These are phyloP conservation scores for Oasisia sp. DNA, from an alignment of 2,888 invertebrate genomes.

Conservation along the genomic window DNA sequence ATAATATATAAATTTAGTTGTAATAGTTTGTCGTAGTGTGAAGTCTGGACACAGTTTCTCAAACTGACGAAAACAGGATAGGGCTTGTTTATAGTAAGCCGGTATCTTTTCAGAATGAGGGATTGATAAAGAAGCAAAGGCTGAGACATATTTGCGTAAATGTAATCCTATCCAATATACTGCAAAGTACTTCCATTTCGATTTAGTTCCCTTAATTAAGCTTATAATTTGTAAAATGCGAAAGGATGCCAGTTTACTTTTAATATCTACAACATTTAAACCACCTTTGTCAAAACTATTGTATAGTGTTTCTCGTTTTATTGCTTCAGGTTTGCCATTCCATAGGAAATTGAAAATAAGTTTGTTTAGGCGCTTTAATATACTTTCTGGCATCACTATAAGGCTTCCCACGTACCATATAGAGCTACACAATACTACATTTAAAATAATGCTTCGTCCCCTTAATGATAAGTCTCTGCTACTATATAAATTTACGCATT, in stretches of 20 bases:
- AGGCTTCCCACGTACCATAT: not conserved
- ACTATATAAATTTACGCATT: not conserved
- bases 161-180: not conserved
- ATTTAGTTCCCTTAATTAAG: not conserved
- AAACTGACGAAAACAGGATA: not conserved
- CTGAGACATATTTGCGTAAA: not conserved
- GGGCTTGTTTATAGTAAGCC: not conserved
- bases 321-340: slow-evolving; percentile 9
- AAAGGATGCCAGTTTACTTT: not conserved
- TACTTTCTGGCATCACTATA: not conserved
- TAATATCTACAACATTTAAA: too few relatives aligned
- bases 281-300: not conserved
- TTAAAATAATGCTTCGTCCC: not conserved
- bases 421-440: not conserved
- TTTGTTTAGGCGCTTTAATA: not conserved
- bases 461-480: slow-evolving; percentile 19
- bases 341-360: not conserved
- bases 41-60: not conserved
- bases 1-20: not conserved
- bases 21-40: not conserved
- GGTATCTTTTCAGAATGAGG: slow-evolving; percentile 18
- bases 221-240: not conserved
- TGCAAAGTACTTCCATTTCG: not conserved
- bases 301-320: not conserved
- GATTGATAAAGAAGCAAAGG: not conserved